Percentiles rank a stretch among this genome's conserved stretches.
phyloP scores from a whole-genome alignment of 2,888 invertebrate species.

The Hypomecis punctinalis region DNA sequence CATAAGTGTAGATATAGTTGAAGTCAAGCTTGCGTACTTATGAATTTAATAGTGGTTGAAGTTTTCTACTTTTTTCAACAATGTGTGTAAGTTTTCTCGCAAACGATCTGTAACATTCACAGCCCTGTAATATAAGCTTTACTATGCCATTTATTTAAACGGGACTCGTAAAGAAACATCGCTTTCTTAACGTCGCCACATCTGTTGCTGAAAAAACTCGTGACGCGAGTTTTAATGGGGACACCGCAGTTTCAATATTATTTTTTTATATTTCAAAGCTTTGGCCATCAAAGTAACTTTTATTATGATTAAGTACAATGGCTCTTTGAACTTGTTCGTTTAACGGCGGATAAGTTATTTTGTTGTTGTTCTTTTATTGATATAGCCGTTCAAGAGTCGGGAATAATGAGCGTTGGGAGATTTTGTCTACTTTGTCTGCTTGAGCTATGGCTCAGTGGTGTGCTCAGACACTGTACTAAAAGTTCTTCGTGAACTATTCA shows the following conservation, averaged over 20 bases:
- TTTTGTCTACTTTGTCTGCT: conserved; percentile 6
- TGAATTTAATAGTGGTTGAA: no score
- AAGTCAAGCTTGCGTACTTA: no score
- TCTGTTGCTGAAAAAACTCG: conserved; percentile 24
- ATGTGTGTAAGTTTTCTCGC: not conserved
- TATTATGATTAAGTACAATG: conserved; percentile 40
- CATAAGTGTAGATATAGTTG: no score
- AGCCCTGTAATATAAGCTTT: conserved; percentile 18
- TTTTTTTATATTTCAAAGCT: conserved; percentile 29
- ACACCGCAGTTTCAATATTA: conserved; percentile 31
- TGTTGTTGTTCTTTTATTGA: conserved; percentile 36
- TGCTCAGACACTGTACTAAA: not conserved
- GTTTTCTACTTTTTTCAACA: conserved; percentile 1
- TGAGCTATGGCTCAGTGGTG: not conserved
- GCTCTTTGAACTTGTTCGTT: conserved; percentile 38
- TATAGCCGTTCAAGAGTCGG: conserved; percentile 23
- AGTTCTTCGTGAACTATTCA: no score
- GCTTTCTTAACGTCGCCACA: conserved; percentile 27
- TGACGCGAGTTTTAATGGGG: conserved; percentile 23
- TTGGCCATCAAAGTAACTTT: conserved; percentile 31
- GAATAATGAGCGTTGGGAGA: conserved; percentile 19
- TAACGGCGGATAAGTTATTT: conserved; percentile 32
- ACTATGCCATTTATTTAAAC: conserved; percentile 30
- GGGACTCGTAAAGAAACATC: conserved; percentile 23
- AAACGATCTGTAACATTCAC: conserved; percentile 12